Evolutionary conservation across 2,797 vertebrate species (phyloP).

Genomic region (Alca torda): DNA sequence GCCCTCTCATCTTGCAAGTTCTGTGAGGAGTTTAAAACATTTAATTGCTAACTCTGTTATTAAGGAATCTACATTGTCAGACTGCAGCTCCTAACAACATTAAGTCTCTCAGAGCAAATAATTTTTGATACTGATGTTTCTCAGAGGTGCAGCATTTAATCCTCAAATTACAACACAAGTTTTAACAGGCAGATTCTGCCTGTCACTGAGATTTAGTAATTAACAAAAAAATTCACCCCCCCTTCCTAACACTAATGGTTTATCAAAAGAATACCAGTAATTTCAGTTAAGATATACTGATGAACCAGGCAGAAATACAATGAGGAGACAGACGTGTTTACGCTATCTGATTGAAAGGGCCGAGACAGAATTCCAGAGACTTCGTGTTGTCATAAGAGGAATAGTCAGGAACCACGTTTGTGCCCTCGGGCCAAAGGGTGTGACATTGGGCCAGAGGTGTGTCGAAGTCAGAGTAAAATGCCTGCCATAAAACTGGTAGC

Average conservation of each 20-base stretch:
- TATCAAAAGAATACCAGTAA: slow-evolving; percentile 69
- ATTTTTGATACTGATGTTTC: slow-evolving; percentile 77
- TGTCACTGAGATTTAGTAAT: slow-evolving; percentile 78
- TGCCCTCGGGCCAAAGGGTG: slow-evolving; percentile 49
- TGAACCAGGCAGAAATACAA: slow-evolving; percentile 48
- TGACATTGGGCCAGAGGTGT: slow-evolving; percentile 47
- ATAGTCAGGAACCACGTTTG: slow-evolving; percentile 34
- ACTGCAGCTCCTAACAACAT: slow-evolving; percentile 55
- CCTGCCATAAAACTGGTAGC: slow-evolving; percentile 29
- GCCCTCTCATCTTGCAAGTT: slow-evolving; percentile 25
- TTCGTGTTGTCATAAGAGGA: slow-evolving; percentile 36
- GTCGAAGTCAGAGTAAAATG: slow-evolving; percentile 13
- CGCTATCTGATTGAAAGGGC: slow-evolving; percentile 84
- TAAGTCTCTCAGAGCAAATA: slow-evolving; percentile 70
- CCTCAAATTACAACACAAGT: slow-evolving; percentile 90
- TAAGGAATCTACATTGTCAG: slow-evolving; percentile 63
- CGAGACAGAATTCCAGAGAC: slow-evolving; percentile 70
- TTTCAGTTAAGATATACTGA: slow-evolving; percentile 46
- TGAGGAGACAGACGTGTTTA: slow-evolving; percentile 56
- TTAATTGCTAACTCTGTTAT: slow-evolving; percentile 56
- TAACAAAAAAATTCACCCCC: slow-evolving; percentile 58
- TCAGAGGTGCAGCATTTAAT: slow-evolving; percentile 88
- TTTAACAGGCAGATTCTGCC: slow-evolving; percentile 84
- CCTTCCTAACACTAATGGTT: slow-evolving; percentile 70
- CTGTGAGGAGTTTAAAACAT: slow-evolving; percentile 57